phyloP scores from a whole-genome alignment of 1,140 invertebrate species.

The Caenorhabditis inopinata region DNA sequence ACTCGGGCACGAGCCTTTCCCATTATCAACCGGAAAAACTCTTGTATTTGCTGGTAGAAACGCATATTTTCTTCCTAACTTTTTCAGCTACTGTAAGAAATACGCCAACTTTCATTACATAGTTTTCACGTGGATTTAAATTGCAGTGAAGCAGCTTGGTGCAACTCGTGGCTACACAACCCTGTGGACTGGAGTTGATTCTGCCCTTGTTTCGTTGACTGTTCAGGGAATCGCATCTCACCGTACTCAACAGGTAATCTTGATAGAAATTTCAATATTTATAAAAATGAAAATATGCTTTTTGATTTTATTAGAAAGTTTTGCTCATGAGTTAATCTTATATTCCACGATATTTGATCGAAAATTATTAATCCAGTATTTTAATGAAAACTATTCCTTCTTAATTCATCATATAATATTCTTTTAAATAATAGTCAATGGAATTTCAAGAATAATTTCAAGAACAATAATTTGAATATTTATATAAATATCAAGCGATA shows the following conservation, averaged over 20 bases:
- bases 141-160: slow-evolving; percentile 28
- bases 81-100: slow-evolving; percentile 40
- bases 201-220: neutral
- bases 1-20: slow-evolving; percentile 63
- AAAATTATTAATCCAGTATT: too few relatives aligned
- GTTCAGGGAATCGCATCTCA: slow-evolving; percentile 27
- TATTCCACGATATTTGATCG: too few relatives aligned
- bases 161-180: neutral
- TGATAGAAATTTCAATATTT: too few relatives aligned
- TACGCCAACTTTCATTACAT: neutral
- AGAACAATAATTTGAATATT: too few relatives aligned
- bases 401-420: too few relatives aligned
- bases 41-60: slow-evolving; percentile 54
- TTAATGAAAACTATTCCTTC: too few relatives aligned
- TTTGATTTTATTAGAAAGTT: too few relatives aligned
- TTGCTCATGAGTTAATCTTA: too few relatives aligned
- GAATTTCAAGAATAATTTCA: too few relatives aligned
- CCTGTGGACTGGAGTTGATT: slow-evolving; percentile 42
- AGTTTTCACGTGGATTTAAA: neutral
- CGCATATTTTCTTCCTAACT: slow-evolving; percentile 63
- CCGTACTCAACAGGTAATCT: slow-evolving; percentile 13
- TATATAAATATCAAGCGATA: too few relatives aligned
- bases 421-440: too few relatives aligned
- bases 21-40: slow-evolving; percentile 54
- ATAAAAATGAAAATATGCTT: too few relatives aligned